Percentiles rank a stretch among this genome's conserved stretches.
Evolutionary conservation across 2,888 invertebrate species (phyloP).

Genomic region (Caenorhabditis macrosperma): DNA sequence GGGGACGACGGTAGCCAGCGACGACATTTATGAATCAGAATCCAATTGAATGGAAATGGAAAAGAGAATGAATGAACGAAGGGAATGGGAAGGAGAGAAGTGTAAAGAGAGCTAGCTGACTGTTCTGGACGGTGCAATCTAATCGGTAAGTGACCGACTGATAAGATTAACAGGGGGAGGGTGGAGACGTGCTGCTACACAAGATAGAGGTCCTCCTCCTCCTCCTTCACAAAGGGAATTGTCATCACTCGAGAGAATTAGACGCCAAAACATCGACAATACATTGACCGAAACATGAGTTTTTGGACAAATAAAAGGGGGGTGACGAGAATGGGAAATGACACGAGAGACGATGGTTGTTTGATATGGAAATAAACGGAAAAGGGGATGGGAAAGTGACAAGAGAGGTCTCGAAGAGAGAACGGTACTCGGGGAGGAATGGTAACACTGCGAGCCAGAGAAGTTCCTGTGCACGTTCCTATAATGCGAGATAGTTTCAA

Average conservation of each 20-base stretch:
- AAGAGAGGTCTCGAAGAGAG: background rate
- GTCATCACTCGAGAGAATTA: conserved; percentile 31
- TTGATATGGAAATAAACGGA: conserved; percentile 11
- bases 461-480: too few relatives aligned
- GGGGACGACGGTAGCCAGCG: conserved; percentile 33
- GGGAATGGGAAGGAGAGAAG: background rate
- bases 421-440: background rate
- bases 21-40: conserved; percentile 37
- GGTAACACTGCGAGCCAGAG: too few relatives aligned
- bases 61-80: background rate
- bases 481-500: too few relatives aligned
- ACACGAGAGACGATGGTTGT: conserved; percentile 24
- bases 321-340: conserved; percentile 47
- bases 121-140: background rate
- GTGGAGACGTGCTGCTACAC: too few relatives aligned
- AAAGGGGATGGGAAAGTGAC: background rate
- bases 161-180: background rate
- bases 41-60: conserved; percentile 1
- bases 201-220: too few relatives aligned
- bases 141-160: background rate
- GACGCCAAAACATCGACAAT: conserved; percentile 28
- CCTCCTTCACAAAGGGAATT: too few relatives aligned
- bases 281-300: conserved; percentile 13
- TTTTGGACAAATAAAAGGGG: conserved; percentile 28
- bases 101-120: background rate